Evolutionary conservation across 2,113 vertebrate species (phyloP), one percentile per base, ranked within the genome.

Genomic region (Lamprotornis superbus): DNA sequence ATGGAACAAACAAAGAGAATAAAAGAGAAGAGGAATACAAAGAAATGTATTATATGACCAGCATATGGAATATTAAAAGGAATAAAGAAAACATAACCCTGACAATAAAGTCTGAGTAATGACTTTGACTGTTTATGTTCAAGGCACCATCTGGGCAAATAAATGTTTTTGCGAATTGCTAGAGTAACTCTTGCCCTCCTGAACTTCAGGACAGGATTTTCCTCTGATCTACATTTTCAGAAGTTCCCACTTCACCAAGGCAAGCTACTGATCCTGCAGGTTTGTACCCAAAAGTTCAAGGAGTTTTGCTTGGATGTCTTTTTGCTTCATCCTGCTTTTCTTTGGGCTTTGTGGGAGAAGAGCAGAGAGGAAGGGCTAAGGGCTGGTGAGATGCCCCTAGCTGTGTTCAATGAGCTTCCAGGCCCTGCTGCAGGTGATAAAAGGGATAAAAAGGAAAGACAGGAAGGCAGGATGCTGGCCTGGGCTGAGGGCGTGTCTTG

Each of bases 21-120:
- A 97, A 97, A 97, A 96, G 92, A 56, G 94, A 83, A 83, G 83
- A 93, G 42, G 70, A 96, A 94, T 93, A 97, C 96, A 97, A 97
- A 97, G 95, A 97, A 94, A 93, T 80, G 92, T 90, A 97, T 97
- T 97, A 92, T 97, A 97, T 90, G 96, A 93, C 95, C 97, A 95
- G 95, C 97, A 94, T 97, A 97, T 97, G 95, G 96, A 97, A 97
- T 97, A 97, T 97, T 97, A 95, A 96, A 97, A 93, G 82, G 86
- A 95, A 97, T 97, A 96, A 97, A 93, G 93, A 95, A 97, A 97
- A 96, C 81, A 95, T 96, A 95, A 88, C 87, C 78, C 91, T 93
- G 86, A 95, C 95, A 97, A 97, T 95, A 95, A 97, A 97, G 81
- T 95, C 86, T 93, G 82, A 95, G 89, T 95, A 95, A 96, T 91